A percentile compares a stretch with the other conserved stretches of the same genome.
Conservation (phyloP, 2,113 vertebrate genomes). For the Paradoxurus hermaphroditus region DNA sequence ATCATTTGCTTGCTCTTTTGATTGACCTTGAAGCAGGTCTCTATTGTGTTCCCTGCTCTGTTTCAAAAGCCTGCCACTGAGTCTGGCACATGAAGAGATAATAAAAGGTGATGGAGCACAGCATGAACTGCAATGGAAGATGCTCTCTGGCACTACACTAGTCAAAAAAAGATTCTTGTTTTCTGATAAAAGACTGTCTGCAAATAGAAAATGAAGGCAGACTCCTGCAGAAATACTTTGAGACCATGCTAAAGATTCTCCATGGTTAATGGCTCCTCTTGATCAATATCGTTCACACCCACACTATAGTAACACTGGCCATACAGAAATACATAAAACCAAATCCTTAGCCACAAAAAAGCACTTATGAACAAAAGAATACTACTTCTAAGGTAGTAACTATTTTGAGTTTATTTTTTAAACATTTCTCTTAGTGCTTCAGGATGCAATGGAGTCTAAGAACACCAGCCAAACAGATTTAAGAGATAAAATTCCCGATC, state of each 20-base stretch:
- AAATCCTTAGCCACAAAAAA: neutral
- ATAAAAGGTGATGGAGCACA: neutral
- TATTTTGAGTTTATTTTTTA: conserved; percentile 19
- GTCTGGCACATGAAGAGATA: neutral
- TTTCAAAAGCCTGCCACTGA: neutral
- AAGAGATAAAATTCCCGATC: neutral
- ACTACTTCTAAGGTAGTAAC: neutral
- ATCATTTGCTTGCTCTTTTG: neutral
- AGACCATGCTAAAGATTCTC: neutral
- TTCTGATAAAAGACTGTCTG: neutral
- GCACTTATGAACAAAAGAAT: neutral
- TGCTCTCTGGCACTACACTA: neutral
- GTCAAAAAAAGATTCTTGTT: neutral
- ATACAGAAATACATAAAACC: neutral
- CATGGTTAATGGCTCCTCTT: neutral
- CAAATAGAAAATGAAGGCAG: neutral
- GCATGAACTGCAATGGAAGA: neutral
- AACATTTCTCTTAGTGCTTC: neutral
- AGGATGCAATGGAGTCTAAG: conserved; percentile 1
- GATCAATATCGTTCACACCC: neutral
- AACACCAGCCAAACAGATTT: neutral
- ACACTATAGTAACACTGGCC: neutral
- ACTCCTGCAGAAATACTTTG: neutral
- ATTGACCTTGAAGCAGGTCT: neutral
- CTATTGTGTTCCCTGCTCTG: neutral